Evolutionary conservation across 2,888 invertebrate species (phyloP).

Genomic region (Blomia tropicalis): DNA sequence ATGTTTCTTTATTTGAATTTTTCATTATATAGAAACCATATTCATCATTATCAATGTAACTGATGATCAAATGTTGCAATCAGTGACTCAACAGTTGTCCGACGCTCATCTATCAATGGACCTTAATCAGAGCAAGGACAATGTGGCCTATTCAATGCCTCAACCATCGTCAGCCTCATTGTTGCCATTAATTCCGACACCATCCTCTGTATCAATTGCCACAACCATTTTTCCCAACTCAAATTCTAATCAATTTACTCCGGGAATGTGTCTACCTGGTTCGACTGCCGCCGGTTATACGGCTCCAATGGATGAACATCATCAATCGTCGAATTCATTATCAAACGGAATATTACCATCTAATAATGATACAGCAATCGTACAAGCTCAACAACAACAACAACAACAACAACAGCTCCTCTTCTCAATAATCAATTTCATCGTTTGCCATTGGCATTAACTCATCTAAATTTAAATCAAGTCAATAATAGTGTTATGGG

Average conservation of each 20-base stretch:
- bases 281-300: constrained; percentile 3
- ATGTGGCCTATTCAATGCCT: background rate
- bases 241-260: background rate
- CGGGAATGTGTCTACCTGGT: background rate
- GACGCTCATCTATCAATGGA: constrained; percentile 10
- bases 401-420: background rate
- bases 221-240: background rate
- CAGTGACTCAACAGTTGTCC: constrained; percentile 6
- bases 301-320: background rate
- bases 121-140: background rate
- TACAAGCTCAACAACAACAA: background rate
- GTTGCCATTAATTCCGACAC: background rate
- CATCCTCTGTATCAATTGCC: background rate
- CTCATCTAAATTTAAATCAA: background rate
- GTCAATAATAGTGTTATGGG: background rate
- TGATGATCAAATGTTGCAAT: background rate
- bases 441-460: background rate
- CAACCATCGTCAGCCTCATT: background rate
- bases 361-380: background rate
- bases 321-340: background rate
- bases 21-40: constrained; percentile 30
- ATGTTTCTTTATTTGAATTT: background rate
- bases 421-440: no score
- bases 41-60: constrained; percentile 3
- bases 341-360: background rate